Percentiles rank a stretch among this genome's conserved stretches.
phyloP scores from a whole-genome alignment of 2,113 vertebrate species.

The Struthio camelus region DNA sequence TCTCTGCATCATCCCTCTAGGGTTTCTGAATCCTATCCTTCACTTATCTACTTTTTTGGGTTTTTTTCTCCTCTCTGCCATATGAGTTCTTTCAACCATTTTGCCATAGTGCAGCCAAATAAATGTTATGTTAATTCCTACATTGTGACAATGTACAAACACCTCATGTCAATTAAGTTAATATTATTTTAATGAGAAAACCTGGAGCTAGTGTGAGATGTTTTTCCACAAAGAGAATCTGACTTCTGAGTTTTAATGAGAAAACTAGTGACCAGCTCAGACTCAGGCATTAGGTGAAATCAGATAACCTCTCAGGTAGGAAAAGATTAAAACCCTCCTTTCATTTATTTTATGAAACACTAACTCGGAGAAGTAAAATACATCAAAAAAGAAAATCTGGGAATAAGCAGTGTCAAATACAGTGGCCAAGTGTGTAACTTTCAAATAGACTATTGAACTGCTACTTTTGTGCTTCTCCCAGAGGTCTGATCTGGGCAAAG shows the following conservation, averaged over 20 bases:
- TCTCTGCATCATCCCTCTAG: background rate
- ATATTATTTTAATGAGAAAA: background rate
- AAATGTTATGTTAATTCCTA: background rate
- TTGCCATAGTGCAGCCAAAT: background rate
- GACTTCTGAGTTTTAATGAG: background rate
- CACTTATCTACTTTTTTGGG: background rate
- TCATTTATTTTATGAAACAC: background rate
- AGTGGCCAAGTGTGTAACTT: background rate
- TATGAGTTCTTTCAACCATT: background rate
- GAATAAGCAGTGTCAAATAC: background rate
- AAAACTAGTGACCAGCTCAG: background rate
- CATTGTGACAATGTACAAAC: background rate
- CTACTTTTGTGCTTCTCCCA: slow-evolving; percentile 10
- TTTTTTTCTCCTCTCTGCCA: background rate
- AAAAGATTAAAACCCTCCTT: background rate
- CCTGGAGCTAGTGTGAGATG: background rate
- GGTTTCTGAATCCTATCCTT: background rate
- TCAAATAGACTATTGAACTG: background rate
- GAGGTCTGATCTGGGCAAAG: background rate
- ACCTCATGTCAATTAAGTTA: background rate
- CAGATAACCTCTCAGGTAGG: background rate
- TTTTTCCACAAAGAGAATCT: background rate
- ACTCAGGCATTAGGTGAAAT: background rate
- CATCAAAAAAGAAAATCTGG: background rate
- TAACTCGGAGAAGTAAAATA: background rate